Base-by-base conservation (phyloP, 2,113 vertebrate species). In the Podilymbus podiceps region DNA sequence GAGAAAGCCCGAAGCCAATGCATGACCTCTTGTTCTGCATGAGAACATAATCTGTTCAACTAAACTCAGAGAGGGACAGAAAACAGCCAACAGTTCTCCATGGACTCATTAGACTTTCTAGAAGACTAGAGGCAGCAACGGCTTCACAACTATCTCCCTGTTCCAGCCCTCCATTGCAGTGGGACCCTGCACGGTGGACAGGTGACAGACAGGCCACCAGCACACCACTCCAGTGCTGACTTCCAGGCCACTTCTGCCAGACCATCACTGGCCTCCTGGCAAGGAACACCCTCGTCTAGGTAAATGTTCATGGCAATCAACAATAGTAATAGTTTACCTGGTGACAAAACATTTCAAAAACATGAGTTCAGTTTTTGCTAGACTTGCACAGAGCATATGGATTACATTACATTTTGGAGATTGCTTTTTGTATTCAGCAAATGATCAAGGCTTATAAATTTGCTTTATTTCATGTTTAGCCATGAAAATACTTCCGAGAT, bases 121-220 rank as follows among this genome's bases (percentile, higher is more conserved):
- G 49, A 68, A 52, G 18, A 71, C 13, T 17, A 16, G 6, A 82
- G 15, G 42, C 22, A 87, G 52, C 38, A 89, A 27, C 5, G 5
- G 18, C 14, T 85, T 35, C 47, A 47, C 13, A 52, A 25, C 18
- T 38, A 27, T 15, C 5, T 68, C 9, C 12, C 8, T 63, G 15
- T 30, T 72, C 40, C 5, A 0, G 17, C 18, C 15, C 5, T 44
- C 11, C 2, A 2, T 5, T 9, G 0, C 23, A 69, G 1, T 7
- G 11, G 16, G 5, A 9, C 12, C 23, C 28, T 1, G 2, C 7
- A 5, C 0, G 2, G 5, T 27, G 3, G 14, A 62, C 19, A 8
- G 5, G 14, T 20, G 46, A 62, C 13, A 11, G n/a, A 49, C 35
- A 6, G 3, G 33, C 21, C 44, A 68, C 12, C 31, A 81, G 38